Evolutionary conservation across 2,113 vertebrate species (phyloP).

Genomic region (Spilogale gracilis): DNA sequence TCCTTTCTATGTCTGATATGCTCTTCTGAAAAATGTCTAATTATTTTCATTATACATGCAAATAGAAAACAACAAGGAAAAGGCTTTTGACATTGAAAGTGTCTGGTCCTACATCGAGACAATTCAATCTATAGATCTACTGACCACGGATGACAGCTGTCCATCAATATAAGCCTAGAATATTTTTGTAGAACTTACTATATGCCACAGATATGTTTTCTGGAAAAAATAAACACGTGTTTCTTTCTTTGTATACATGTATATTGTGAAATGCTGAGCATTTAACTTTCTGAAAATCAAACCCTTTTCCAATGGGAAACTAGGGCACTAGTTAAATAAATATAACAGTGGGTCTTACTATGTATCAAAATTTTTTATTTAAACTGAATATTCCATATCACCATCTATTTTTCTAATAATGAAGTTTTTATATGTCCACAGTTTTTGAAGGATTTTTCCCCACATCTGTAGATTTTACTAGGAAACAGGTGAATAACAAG

Average conservation of each 20-base stretch:
- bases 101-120: background rate
- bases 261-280: background rate
- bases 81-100: background rate
- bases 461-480: background rate
- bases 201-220: background rate
- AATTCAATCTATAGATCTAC: background rate
- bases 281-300: constrained; percentile 22
- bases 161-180: background rate
- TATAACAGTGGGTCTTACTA: background rate
- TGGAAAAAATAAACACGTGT: background rate
- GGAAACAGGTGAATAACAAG: background rate
- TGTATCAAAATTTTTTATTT: background rate
- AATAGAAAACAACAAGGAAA: constrained; percentile 29
- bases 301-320: background rate
- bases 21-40: background rate
- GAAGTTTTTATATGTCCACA: background rate
- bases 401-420: constrained; percentile 28
- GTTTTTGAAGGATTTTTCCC: background rate
- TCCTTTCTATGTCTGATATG: background rate
- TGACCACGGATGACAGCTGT: background rate
- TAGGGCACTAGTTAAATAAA: background rate
- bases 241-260: background rate
- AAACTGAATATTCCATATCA: background rate
- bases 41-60: constrained; percentile 46
- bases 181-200: constrained; percentile 3